Evolutionary conservation across 1,140 invertebrate species (phyloP).

Genomic region (Diuraphis noxia): DNA sequence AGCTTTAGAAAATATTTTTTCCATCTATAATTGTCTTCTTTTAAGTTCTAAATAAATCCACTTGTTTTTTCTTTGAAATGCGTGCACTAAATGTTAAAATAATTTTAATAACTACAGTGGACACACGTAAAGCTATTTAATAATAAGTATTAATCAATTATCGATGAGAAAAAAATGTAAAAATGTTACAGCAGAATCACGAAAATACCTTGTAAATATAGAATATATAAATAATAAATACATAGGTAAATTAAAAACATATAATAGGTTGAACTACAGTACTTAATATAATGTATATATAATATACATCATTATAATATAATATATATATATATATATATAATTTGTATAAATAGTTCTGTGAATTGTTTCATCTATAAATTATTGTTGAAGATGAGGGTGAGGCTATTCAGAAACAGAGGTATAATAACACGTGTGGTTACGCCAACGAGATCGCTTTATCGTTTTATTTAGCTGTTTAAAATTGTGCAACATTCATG

Average conservation of each 20-base stretch:
- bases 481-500: background rate
- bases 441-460: background rate
- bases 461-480: background rate
- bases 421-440: constrained; percentile 15
- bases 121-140: constrained; percentile 3
- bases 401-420: background rate
- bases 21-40: background rate
- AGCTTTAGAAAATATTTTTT: background rate
- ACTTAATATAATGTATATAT: no score
- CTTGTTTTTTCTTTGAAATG: background rate
- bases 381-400: background rate
- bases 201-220: background rate
- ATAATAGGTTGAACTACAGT: background rate
- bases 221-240: background rate
- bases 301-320: no score
- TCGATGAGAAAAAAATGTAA: background rate
- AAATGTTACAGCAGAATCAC: background rate
- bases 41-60: background rate
- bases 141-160: constrained; percentile 16
- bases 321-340: no score
- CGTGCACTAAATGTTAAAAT: background rate
- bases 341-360: background rate
- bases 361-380: background rate
- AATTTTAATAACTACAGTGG: constrained; percentile 3
- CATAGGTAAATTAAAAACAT: background rate